Evolutionary conservation across 2,888 invertebrate genomes (phyloP).

Genomic region (Ypsolopha sequella): DNA sequence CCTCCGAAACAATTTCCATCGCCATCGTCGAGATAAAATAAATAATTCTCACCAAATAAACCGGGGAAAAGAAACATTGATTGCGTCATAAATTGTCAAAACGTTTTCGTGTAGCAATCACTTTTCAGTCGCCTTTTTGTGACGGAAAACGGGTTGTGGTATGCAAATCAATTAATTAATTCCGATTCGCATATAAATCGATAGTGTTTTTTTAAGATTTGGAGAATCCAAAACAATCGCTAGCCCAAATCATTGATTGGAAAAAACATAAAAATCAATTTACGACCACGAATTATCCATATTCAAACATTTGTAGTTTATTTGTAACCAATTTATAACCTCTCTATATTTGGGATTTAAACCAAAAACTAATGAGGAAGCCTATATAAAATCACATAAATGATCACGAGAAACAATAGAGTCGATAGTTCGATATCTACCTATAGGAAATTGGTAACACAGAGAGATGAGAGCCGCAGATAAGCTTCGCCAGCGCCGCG

Average conservation of each 20-base stretch:
- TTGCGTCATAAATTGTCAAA: conserved; percentile 64
- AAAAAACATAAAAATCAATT: no score
- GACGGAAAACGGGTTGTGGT: neutral
- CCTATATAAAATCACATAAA: no score
- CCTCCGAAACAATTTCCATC: conserved; percentile 53
- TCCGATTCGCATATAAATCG: neutral
- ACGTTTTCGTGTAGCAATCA: conserved; percentile 38
- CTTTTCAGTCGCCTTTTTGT: conserved; percentile 18
- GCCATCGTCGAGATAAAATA: conserved; percentile 46
- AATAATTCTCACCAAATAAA: conserved; percentile 55
- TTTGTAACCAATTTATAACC: no score
- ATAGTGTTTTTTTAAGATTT: neutral
- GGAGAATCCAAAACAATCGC: no score
- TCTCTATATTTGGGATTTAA: no score
- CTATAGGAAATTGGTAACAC: conserved; percentile 14
- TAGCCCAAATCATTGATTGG: no score
- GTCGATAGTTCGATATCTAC: conserved; percentile 15
- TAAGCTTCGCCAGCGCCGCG: conserved; percentile 14
- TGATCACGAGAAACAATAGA: conserved; percentile 18
- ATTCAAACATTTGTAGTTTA: no score
- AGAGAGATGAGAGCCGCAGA: conserved; percentile 21
- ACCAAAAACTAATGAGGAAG: no score
- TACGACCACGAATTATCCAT: no score
- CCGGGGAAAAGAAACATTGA: conserved; percentile 43
- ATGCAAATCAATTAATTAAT: conserved; percentile 1